Base-by-base conservation (phyloP, 2,888 invertebrate species). In the Acanthosepion esculentum region DNA sequence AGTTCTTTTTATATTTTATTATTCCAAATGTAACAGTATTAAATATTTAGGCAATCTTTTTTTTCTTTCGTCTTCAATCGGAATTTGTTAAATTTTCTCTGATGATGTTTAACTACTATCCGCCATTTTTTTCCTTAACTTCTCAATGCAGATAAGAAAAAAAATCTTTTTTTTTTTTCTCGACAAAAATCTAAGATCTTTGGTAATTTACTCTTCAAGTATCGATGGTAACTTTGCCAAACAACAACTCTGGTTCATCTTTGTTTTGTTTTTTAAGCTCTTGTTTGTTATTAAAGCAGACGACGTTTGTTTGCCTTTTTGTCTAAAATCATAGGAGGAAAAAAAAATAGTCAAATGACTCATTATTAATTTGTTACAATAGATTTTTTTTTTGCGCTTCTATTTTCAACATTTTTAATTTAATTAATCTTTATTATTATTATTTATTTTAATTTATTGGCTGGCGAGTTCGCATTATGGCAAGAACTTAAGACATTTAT, bases 1-100 rank as follows among this genome's bases (percentile, higher is more conserved):
- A 78, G n/a, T 78, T n/a, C 41, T 2, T 41, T 78, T 78, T 78
- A n/a, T n/a, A 78, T 78, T 78, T 78, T 78, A 78, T 5, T 78
- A 78, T 12, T 78, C 78, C 3, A 78, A 78, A 5, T 33, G 12
- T 78, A 18, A 33, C 10, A n/a, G 12, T 78, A 78, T 78, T 78
- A 78, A 78, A 78, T 78, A n/a, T 78, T 78, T 78, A n/a, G 29
- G 15, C 20, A n/a, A 78, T 78, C n/a, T 33, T 78, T 78, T 20
- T 59, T 78, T 33, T 78, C 12, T 78, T 33, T 78, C n/a, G 8
- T 78, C n/a, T 78, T 78, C 78, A 78, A 78, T 78, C 78, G 78
- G 78, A 78, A 78, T 78, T 78, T 78, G 78, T 78, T 78, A 78
- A 78, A 78, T n/a, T 78, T 78, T 78, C 78, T 78, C 78, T 78